These are phyloP conservation scores for Dissostichus mawsoni DNA, from an alignment of 2,113 vertebrate species.

Conservation along the genomic window DNA sequence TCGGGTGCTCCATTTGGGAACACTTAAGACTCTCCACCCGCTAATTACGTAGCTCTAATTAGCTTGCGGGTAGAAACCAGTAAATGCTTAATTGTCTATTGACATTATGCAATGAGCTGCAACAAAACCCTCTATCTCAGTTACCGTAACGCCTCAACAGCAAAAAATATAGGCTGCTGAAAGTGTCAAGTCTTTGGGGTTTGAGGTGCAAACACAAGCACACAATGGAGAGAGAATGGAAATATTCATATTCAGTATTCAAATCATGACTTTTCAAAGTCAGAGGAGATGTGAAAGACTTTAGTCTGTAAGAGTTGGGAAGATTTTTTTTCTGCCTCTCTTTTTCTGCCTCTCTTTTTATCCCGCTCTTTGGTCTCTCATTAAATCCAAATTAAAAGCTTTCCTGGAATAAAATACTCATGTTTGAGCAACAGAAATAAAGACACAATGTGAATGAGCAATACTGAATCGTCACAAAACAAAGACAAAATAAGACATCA, in stretches of 20 bases:
- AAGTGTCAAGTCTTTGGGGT: slow-evolving; percentile 46
- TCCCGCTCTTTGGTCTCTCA: slow-evolving; percentile 28
- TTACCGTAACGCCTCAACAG: slow-evolving; percentile 64
- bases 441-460: slow-evolving; percentile 37
- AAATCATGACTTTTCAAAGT: slow-evolving; percentile 70
- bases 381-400: slow-evolving; percentile 55
- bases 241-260: slow-evolving; percentile 63
- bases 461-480: slow-evolving; percentile 8
- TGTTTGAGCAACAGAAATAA: slow-evolving; percentile 37
- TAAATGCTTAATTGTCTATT: slow-evolving; percentile 85
- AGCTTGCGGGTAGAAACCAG: slow-evolving; percentile 77
- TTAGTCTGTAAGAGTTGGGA: slow-evolving; percentile 53
- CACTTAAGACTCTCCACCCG: slow-evolving; percentile 76
- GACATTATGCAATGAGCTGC: slow-evolving; percentile 81
- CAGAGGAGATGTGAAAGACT: slow-evolving; percentile 55
- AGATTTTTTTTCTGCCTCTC: background rate
- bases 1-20: slow-evolving; percentile 78
- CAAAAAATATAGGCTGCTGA: slow-evolving; percentile 59
- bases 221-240: slow-evolving; percentile 26
- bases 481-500: slow-evolving; percentile 18
- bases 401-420: slow-evolving; percentile 25
- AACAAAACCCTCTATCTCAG: slow-evolving; percentile 76
- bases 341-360: background rate
- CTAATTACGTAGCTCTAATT: slow-evolving; percentile 84
- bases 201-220: slow-evolving; percentile 23